Base-by-base conservation (phyloP, 2,113 vertebrate genomes). In the Marcusenius ussheri region DNA sequence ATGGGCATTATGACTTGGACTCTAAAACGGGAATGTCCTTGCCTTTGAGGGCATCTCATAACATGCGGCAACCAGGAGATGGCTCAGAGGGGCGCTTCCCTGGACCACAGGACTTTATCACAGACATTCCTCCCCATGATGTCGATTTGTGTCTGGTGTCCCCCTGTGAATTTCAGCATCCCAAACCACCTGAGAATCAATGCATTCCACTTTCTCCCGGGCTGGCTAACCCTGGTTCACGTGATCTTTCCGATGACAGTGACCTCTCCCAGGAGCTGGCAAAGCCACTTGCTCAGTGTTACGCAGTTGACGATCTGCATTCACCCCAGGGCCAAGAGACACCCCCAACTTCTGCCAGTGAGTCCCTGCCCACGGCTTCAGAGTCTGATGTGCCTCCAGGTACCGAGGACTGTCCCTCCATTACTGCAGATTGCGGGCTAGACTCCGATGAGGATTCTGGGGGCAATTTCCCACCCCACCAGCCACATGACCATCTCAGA, bases 71-170 rank as follows among this genome's bases (percentile, higher is more conserved):
- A 27, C 50, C 90, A 0, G 93, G 91, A 1, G 90, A 94, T 42
- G 92, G 90, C 0, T 94, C 95, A 0, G 93, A 95, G 0, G 94
- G 94, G 0, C 88, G 90, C 21, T 66, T 94, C 47, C 90, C 93
- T 4, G 94, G 89, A 35, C 21, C 87, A 0, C 90, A 91, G 0
- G 87, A 83, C 10, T 86, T 94, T 0, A 91, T 91, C n/a, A 92
- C 86, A 0, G 96, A 96, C 3, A 49, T 94, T 19, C 97, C 96
- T 0, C 96, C 96, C 0, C 98, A 98, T 0, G 97, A 98, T 0
- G 98, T 99, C 0, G 98, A 99, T 84, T 94, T 99, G 46, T 99
- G 98, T 90, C 93, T 99, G 84, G 98, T 99, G 84, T 98, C 98
- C 0, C 98, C 98, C 0, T 99, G 98, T 2, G 98, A 99, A 94